phyloP scores from a whole-genome alignment of 2,113 vertebrate genomes.

The Oceanites oceanicus region DNA sequence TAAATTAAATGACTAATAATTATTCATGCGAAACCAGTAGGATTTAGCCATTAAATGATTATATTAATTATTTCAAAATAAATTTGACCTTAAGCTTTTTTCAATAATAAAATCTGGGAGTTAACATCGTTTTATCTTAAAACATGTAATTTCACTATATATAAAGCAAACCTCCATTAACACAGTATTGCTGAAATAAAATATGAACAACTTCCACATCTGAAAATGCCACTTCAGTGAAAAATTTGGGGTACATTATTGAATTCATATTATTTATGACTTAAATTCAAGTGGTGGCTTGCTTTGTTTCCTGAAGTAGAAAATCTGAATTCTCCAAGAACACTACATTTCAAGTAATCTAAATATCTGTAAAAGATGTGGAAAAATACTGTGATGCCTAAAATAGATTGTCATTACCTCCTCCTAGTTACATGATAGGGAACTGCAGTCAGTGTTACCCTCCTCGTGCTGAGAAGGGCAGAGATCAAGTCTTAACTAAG shows the following conservation, averaged over 20 bases:
- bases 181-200: background rate
- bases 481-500: background rate
- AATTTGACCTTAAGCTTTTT: background rate
- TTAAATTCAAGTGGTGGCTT: background rate
- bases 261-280: background rate
- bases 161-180: background rate
- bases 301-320: background rate
- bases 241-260: background rate
- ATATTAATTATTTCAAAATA: background rate
- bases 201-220: background rate
- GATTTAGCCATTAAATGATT: conserved; percentile 13
- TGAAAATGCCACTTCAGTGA: background rate
- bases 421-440: background rate
- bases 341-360: background rate
- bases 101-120: background rate
- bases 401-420: background rate
- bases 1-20: background rate
- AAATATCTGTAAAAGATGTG: background rate
- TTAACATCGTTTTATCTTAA: background rate
- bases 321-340: background rate
- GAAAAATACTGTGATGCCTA: background rate
- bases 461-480: background rate
- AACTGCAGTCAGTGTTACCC: background rate
- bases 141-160: background rate
- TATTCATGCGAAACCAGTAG: background rate